Conservation (phyloP, 2,888 invertebrate genomes). For the Psococerastis gibbosa region DNA sequence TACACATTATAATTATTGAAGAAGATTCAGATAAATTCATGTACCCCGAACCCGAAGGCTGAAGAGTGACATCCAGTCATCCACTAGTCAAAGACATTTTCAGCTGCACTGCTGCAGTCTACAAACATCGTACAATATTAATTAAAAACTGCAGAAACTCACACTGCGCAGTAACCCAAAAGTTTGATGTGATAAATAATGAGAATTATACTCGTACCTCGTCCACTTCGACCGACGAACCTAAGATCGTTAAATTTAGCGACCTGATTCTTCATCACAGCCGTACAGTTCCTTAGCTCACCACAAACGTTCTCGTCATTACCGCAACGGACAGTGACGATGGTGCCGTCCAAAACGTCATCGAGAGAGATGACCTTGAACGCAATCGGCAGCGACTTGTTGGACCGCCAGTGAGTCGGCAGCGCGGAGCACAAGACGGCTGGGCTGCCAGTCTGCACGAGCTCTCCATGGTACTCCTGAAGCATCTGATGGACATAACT, state of each 20-base stretch:
- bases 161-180: no score
- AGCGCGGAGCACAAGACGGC: constrained; percentile 85
- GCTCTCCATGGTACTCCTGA: constrained; percentile 78
- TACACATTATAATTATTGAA: no score
- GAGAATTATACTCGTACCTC: no score
- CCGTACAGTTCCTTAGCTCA: constrained; percentile 80
- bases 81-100: no score
- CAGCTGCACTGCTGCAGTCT: no score
- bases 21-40: no score
- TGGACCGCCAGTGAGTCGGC: constrained; percentile 92
- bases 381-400: constrained; percentile 89
- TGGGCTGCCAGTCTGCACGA: constrained; percentile 88
- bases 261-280: constrained; percentile 93
- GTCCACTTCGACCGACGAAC: constrained; percentile 91
- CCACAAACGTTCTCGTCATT: constrained; percentile 97
- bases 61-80: no score
- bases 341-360: constrained; percentile 84
- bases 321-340: constrained; percentile 85
- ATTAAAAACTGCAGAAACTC: no score
- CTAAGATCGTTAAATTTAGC: constrained; percentile 97
- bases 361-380: constrained; percentile 91
- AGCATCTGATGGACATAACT: constrained; percentile 57
- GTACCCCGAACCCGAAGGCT: no score
- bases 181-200: no score
- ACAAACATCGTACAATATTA: no score